Base-by-base conservation (phyloP, 2,797 vertebrate genomes). In the Vespertilio murinus region DNA sequence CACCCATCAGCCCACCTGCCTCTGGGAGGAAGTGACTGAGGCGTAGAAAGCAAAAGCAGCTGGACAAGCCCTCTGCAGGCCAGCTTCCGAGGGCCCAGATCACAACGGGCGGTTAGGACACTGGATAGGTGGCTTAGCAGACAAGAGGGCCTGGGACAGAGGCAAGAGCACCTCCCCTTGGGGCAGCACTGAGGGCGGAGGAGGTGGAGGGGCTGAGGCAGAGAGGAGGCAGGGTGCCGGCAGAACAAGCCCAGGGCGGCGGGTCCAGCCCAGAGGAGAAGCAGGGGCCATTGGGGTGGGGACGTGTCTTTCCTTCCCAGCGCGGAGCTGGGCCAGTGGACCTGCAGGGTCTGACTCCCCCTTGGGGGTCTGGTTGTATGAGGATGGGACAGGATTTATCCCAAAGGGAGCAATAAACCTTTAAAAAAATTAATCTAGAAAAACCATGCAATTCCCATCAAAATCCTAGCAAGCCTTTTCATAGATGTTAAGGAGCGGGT, bases 21-120 rank as follows among this genome's bases (percentile, higher is more conserved):
- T 13, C 28, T 40, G 61, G 33, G 22, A 75, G 47, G 94, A 94
- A 94, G 38, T 71, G 97, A 90, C 47, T 52, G 45, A 83, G 49
- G 56, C 47, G 3, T 2, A 33, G 65, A 40, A 61, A 71, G 30
- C 59, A 70, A n/a, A n/a, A 69, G 56, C 35, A 91, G 52, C 61
- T 71, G 67, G 17, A 54, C 4, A 47, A 13, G 30, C 78, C 65
- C 65, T 77, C 56, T 33, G 47, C 2, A 35, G 23, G 49, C 35
- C 79, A 25, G 82, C 22, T n/a, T 80, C 75, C 67, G 11, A 82
- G 56, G 17, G 71, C 30, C 23, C 5, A 13, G 59, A n/a, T n/a
- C 40, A 22, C 65, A 28, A 10, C 5, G 4, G 22, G 56, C 12
- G 25, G 56, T 30, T 12, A 61, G 25, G 56, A 14, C 25, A 5